These are phyloP conservation scores for Peucedramus taeniatus DNA, from an alignment of 2,113 vertebrate species.

Conservation along the genomic window DNA sequence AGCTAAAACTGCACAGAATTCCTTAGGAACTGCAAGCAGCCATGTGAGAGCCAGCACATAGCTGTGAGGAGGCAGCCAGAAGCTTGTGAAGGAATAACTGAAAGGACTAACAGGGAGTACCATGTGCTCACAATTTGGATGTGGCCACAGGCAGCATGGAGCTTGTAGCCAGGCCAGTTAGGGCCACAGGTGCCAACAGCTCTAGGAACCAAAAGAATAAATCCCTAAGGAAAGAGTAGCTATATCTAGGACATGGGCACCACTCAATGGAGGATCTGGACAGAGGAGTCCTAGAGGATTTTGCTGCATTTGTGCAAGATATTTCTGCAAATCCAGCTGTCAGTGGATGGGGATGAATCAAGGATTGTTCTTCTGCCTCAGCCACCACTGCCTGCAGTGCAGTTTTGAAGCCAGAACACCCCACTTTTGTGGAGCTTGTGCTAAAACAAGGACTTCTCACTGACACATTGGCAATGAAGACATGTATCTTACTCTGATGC, in stretches of 20 bases:
- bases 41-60: accelerated
- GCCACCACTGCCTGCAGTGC: background rate
- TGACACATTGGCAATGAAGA: background rate
- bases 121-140: background rate
- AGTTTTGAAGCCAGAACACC: background rate
- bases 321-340: background rate
- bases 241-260: accelerated
- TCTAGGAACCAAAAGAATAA: background rate
- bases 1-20: background rate
- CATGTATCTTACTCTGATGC: accelerated
- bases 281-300: background rate
- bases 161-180: background rate
- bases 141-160: background rate
- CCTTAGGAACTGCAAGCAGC: background rate
- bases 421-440: background rate
- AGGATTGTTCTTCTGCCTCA: background rate
- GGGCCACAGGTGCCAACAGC: background rate
- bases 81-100: background rate
- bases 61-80: background rate
- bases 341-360: background rate
- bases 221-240: background rate
- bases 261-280: background rate
- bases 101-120: background rate
- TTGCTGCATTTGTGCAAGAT: background rate
- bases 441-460: background rate